phyloP scores from a whole-genome alignment of 1,140 invertebrate genomes.

The Aradophagus sp. region DNA sequence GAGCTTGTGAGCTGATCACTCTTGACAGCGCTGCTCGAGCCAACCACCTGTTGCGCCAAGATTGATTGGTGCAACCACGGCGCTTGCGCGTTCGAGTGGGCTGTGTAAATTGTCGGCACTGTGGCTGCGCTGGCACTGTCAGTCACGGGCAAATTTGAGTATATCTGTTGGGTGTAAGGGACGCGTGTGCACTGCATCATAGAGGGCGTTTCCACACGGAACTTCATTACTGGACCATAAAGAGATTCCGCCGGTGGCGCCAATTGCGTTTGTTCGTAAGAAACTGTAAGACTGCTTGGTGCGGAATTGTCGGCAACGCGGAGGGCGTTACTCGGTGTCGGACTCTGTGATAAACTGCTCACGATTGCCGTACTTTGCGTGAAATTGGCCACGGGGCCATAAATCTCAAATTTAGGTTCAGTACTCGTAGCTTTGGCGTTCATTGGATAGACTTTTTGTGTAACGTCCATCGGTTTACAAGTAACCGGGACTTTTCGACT shows the following conservation, averaged over 20 bases:
- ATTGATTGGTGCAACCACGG: constrained; percentile 63
- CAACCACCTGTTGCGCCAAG: constrained; percentile 21
- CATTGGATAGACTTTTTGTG: constrained; percentile 69
- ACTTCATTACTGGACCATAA: constrained; percentile 72
- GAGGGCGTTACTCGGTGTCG: constrained; percentile 61
- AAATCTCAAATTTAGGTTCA: constrained; percentile 64
- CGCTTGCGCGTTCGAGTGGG: constrained; percentile 64
- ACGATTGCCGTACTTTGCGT: constrained; percentile 71
- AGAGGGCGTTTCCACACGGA: constrained; percentile 62
- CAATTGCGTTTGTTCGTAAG: constrained; percentile 19
- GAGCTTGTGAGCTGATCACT: constrained; percentile 62
- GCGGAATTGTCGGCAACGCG: constrained; percentile 62
- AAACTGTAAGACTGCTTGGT: constrained; percentile 56
- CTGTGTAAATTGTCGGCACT: constrained; percentile 64
- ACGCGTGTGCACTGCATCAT: constrained; percentile 59
- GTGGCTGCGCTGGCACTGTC: constrained; percentile 35
- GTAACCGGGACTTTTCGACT: constrained; percentile 64
- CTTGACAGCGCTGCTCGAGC: constrained; percentile 14
- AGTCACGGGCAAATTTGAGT: constrained; percentile 62
- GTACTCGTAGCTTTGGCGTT: constrained; percentile 42
- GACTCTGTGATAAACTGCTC: constrained; percentile 68
- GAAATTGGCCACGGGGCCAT: constrained; percentile 71
- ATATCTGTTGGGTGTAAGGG: constrained; percentile 66
- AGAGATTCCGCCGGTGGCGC: constrained; percentile 62
- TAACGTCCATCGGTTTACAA: constrained; percentile 65